Percentiles rank a stretch among this genome's conserved stretches.
These are phyloP conservation scores for Calycopis cecrops DNA, from an alignment of 1,140 invertebrate genomes.

Conservation along the genomic window DNA sequence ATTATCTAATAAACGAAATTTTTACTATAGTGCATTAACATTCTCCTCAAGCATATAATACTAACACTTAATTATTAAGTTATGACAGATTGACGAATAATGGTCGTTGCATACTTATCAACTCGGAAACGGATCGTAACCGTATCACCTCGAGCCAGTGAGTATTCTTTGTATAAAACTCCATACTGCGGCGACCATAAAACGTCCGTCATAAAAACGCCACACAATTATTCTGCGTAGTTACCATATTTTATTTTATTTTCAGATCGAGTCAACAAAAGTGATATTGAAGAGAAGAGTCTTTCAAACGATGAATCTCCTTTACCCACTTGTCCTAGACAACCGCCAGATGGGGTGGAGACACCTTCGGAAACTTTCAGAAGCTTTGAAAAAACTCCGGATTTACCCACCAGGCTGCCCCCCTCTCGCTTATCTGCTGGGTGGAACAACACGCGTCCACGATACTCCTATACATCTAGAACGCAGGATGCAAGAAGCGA, in stretches of 20 bases:
- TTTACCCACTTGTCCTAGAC: conserved; percentile 77
- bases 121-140: too few relatives aligned
- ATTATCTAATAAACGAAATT: too few relatives aligned
- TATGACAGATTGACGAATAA: too few relatives aligned
- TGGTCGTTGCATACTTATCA: too few relatives aligned
- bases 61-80: too few relatives aligned
- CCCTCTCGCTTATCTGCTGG: conserved; percentile 41
- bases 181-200: too few relatives aligned
- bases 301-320: conserved; percentile 67
- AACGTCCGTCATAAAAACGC: too few relatives aligned
- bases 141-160: too few relatives aligned
- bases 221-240: not conserved
- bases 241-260: conserved; percentile 24
- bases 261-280: conserved; percentile 63
- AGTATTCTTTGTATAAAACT: too few relatives aligned
- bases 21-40: too few relatives aligned
- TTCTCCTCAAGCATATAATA: too few relatives aligned
- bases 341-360: conserved; percentile 92
- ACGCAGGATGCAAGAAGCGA: conserved; percentile 85
- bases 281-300: conserved; percentile 66
- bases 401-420: conserved; percentile 47
- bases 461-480: conserved; percentile 67
- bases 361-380: conserved; percentile 86
- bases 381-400: conserved; percentile 77
- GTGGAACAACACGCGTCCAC: conserved; percentile 49